Evolutionary conservation across 1,140 invertebrate genomes (phyloP), one percentile per base, ranked within the genome.

Genomic region (Acyrthosiphon pisum): DNA sequence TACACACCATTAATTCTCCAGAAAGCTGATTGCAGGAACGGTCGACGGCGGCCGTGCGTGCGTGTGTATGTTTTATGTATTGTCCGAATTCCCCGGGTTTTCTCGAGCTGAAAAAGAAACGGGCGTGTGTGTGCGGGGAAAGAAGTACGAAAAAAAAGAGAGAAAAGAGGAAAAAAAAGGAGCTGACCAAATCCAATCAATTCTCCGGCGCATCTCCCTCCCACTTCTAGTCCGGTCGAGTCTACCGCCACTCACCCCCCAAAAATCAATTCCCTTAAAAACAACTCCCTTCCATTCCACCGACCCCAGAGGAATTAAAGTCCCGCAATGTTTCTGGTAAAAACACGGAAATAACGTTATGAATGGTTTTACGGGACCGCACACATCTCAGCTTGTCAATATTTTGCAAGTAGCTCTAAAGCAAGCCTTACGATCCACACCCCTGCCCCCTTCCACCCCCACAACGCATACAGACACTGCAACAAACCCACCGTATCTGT

Each of bases 191-290:
- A 90, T 90, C 89, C 89, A 90, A 90, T 90, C 89, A 90, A 90
- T 90, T 90, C 89, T 90, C 89, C 35, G 89, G 37, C 89, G 56
- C 91, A 92, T 81, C 91, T 76, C 76, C 76, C 68, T 92, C 22
- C 68, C 48, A 50, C 48, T 35, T 35, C 88, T 35, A 30, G 90
- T 91, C 68, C 44, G 68, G 91, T 35, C 46, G 50, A 84, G 68
- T 92, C 60, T 44, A 48, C 91, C 68, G 44, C 44, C 68, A 48
- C 90, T 91, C 68, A 68, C 56, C 68, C 91, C 91, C 68, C 68
- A 37, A 92, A 92, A 92, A 92, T 92, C 91, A 92, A 92, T 92
- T 92, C 68, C 76, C 91, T 92, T 92, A 92, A 92, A 92, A 92
- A 92, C 91, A 48, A 53, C 91, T 83, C 87, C 30, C 41, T 81